Base-by-base conservation (phyloP, 2,888 invertebrate species). In the Orchesella flavescens region DNA sequence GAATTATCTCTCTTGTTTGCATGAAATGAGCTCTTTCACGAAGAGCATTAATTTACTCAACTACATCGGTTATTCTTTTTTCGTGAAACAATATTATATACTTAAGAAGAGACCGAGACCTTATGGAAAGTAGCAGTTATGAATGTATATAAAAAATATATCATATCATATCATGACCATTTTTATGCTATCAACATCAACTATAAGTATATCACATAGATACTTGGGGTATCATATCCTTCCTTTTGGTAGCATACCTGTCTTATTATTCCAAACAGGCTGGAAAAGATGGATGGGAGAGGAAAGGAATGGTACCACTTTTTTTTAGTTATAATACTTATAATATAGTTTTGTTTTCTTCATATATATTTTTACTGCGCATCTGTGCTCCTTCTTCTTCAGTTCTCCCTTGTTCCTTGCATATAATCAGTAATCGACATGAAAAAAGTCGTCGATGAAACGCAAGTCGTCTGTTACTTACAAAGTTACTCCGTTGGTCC, bases 21-120 rank as follows among this genome's bases (percentile, higher is more conserved):
- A 75, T 75, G 75, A 75, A 75, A 65, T 65, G 73, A 75, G 75
- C 53, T 73, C 73, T 44, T 73, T 73, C 73, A 73, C 59, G 73
- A 73, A 34, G 61, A 73, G 21, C 73, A 73, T 46, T 75, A 75
- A 75, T 75, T 75, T 75, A 61, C 65, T 65, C 46, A 75, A 65
- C 63, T 49, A 63, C 55, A 21, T 44, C 19, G 19, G 19, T 34
- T 23, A 53, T 69, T 53, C 17, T 17, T 34, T 34, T 17, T n/a
- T 72, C 72, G 72, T 72, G 72, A 72, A 72, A 57, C 57, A 17
- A 34, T 34, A 34, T 34, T 34, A 34, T 34, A 34, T 7, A 34
- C 34, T 34, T 34, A 34, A 34, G 2, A 34, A 34, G 34, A 34
- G 34, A 34, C 34, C 34, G 7, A 34, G 73, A 73, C 59, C 55